Base-by-base conservation (phyloP, 2,888 invertebrate species). In the Lycaena phlaeas region DNA sequence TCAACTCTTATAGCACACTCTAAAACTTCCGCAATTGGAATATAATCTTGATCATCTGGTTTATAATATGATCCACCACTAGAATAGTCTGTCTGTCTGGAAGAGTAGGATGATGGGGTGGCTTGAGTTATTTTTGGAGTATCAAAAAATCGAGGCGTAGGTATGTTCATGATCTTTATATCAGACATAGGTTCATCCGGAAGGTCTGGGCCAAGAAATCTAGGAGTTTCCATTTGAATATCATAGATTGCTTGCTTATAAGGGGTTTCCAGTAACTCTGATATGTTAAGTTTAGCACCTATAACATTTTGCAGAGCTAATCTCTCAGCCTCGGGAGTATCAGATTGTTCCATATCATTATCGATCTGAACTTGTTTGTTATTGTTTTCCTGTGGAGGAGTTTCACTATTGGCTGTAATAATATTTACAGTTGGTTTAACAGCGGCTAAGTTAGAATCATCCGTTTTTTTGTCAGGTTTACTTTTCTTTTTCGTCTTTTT, bases 21-120 rank as follows among this genome's bases (percentile, higher is more conserved):
- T 37, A 70, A 48, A 46, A 58, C 54, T 40, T 79, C 78, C 12
- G 65, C 58, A 5, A 65, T 51, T 22, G 63, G 66, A 38, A 71
- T 45, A 46, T 71, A 78, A 53, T 88, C 88, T 41, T 87, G 86
- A 53, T 89, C 88, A 54, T 89, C 89, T 0, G 89, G 89, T 45
- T 87, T 86, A 53, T 89, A 89, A 53, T 89, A 89, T 2, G 88
- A 88, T 2, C 88, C 86, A 3, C 88, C 81, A 41, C 88, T 87
- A 5, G 88, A 88, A 61, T 88, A 88, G 51, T 88, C 88, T 1
- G 87, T 87, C 27, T 77, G 79, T 4, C 84, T 67, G 15, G 81
- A 81, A 7, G 74, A 71, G 54, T 77, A 84, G 2, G 81, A 73
- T 1, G 75, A 74, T 9, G 84, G 84, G 1, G 85, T 85, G 17